Base-by-base conservation (phyloP, 2,113 vertebrate species). In the Nesoenas mayeri region DNA sequence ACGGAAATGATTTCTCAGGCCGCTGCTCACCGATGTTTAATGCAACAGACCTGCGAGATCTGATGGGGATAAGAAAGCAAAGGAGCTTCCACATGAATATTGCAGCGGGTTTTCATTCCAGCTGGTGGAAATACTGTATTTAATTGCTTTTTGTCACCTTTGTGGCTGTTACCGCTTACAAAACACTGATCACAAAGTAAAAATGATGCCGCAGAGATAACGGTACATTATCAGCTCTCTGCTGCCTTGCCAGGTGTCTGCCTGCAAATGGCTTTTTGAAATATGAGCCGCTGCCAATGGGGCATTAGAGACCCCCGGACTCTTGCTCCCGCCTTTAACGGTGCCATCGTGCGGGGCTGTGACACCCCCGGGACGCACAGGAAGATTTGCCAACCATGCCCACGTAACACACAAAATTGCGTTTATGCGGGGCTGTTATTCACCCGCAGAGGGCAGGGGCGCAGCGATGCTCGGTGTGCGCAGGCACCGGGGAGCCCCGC, bases 121-220 rank as follows among this genome's bases (percentile, higher is more conserved):
- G 85, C 54, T 18, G 72, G 11, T 62, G 85, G 56, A 81, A 93
- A 78, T 26, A 15, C 67, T 5, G 53, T 11, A 6, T 89, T 96
- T 91, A 66, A 91, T 82, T 85, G 90, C n/a, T 64, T 91, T 80
- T 69, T 88, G 74, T 70, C 81, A 85, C 93, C 94, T 92, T 2
- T 5, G 83, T 6, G 58, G 74, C 85, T n/a, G 62, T 9, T 80
- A 20, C n/a, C 19, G 12, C 79, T 74, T n/a, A 40, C 64, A 67
- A n/a, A 85, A 85, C 85, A 42, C 9, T 4, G 3, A 11, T 54
- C 79, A 5, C 16, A 8, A 6, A 17, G 58, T 51, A 12, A 3
- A 21, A 88, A n/a, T 5, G 64, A 80, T 54, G 78, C 84, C 19
- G 4, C 56, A 9, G 89, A 87, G 92, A 70, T 85, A 89, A 79